Percentiles rank a stretch among this genome's conserved stretches.
phyloP scores from a whole-genome alignment of 1,140 invertebrate species.

The Pentalonia nigronervosa region DNA sequence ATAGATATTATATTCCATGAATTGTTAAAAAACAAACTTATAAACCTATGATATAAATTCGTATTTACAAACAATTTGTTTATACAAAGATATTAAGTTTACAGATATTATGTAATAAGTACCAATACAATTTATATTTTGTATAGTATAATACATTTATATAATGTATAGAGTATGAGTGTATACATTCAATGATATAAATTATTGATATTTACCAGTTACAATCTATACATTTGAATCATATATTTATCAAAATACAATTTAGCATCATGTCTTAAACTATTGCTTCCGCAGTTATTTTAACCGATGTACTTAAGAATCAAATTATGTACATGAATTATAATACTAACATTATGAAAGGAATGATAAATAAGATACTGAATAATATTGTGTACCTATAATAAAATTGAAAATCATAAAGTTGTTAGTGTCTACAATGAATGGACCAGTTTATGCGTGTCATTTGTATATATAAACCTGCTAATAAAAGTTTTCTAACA shows the following conservation, averaged over 20 bases:
- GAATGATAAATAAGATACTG: not conserved
- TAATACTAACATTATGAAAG: not conserved
- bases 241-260: not conserved
- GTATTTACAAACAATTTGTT: conserved; percentile 1
- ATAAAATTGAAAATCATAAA: not conserved
- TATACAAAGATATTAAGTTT: not conserved
- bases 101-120: not conserved
- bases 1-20: not conserved
- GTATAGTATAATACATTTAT: not conserved
- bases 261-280: not conserved
- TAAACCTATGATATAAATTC: not conserved
- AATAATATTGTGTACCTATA: not conserved
- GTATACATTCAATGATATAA: not conserved
- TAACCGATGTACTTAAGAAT: not conserved
- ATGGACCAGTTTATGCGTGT: not conserved
- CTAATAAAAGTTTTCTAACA: not conserved
- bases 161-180: not conserved
- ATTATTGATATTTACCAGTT: not conserved
- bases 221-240: not conserved
- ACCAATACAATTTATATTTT: not conserved
- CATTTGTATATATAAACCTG: not conserved
- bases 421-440: not conserved
- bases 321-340: not conserved
- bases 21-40: not conserved
- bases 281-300: not conserved